Conservation (phyloP, 2,797 vertebrate species). For the Urocyon cinereoargenteus region DNA sequence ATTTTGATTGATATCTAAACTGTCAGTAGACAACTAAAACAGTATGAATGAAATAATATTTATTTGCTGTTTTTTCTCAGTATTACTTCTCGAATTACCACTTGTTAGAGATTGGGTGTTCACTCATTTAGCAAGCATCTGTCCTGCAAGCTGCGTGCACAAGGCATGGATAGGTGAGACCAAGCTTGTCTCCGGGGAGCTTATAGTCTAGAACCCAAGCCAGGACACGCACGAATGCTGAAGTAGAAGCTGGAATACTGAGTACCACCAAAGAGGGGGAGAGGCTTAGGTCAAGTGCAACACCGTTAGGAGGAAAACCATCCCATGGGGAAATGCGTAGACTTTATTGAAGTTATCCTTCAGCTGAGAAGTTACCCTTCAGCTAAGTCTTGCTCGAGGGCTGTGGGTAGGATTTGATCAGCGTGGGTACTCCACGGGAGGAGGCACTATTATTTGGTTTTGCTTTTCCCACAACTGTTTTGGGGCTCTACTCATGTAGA, state of each 20-base stretch:
- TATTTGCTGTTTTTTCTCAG: not conserved
- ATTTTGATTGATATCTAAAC: not conserved
- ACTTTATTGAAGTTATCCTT: too few species aligned
- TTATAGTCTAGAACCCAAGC: not conserved
- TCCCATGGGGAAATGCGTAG: too few species aligned
- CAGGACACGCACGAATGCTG: not conserved
- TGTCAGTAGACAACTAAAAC: not conserved
- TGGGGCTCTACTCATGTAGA: not conserved
- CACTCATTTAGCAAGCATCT: not conserved
- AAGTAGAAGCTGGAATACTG: not conserved
- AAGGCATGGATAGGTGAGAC: not conserved
- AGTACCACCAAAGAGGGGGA: not conserved
- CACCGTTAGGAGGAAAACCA: not conserved
- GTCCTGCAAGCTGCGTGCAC: not conserved
- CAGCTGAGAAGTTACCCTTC: not conserved
- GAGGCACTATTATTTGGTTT: not conserved
- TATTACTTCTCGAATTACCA: not conserved
- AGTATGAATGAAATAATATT: not conserved
- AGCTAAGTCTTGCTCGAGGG: not conserved
- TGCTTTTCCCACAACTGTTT: not conserved
- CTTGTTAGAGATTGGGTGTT: not conserved
- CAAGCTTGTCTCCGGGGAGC: not conserved
- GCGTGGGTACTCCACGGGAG: fast-evolving
- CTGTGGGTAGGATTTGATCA: not conserved
- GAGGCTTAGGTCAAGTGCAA: not conserved